Evolutionary conservation across 1,140 invertebrate genomes (phyloP).

Genomic region (Papilio xuthus): DNA sequence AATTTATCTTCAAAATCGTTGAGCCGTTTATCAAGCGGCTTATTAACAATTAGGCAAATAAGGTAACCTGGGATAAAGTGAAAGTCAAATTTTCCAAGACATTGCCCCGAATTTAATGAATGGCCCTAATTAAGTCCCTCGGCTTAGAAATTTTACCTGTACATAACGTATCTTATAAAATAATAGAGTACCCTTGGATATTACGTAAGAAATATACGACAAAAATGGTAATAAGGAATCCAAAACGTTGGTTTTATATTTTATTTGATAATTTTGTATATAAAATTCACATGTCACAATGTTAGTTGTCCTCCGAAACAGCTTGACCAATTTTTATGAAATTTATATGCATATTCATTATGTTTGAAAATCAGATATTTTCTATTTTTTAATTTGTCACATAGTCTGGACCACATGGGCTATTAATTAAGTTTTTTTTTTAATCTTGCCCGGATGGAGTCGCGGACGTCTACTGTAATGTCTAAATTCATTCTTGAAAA

Average conservation of each 20-base stretch:
- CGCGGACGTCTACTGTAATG: no score
- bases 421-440: no score
- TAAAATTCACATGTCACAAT: no score
- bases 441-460: no score
- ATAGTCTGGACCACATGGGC: no score
- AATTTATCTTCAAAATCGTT: slow-evolving; percentile 21
- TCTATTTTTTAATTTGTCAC: no score
- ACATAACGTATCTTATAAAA: slow-evolving; percentile 24
- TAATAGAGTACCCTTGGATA: not conserved
- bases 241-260: no score
- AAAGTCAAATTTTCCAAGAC: slow-evolving; percentile 35
- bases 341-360: no score
- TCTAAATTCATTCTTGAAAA: not conserved
- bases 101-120: slow-evolving; percentile 34
- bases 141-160: slow-evolving; percentile 29
- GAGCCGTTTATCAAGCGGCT: slow-evolving; percentile 17
- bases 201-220: not conserved
- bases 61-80: slow-evolving; percentile 24
- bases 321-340: no score
- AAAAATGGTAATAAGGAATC: slow-evolving; percentile 20
- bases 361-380: no score
- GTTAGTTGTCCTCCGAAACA: no score
- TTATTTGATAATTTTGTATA: no score
- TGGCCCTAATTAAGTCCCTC: slow-evolving; percentile 31
- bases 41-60: slow-evolving; percentile 38